Evolutionary conservation across 1,140 invertebrate genomes (phyloP), one percentile per base, ranked within the genome.

Genomic region (Lanistes nyassanus): DNA sequence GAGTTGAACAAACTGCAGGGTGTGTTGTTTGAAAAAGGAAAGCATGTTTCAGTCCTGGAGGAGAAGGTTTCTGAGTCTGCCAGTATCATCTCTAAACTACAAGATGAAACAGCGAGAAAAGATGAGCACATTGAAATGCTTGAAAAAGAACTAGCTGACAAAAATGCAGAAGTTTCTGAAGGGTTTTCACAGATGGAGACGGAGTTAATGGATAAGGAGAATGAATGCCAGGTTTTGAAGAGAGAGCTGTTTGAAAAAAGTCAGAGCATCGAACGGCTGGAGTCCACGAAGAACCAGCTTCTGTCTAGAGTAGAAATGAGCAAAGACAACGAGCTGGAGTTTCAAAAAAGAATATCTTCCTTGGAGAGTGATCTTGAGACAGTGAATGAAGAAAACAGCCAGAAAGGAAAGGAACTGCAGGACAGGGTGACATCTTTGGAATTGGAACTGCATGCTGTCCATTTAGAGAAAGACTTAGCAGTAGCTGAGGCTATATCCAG

Each of bases 41-140:
- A 60, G 29, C 64, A 78, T 16, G 19, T 47, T 16, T 13, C 42
- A 47, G 42, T 16, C 9, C 19, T 47, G 42, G 42, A 47, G 19
- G 42, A 47, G 19, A 47, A 47, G 19, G 42, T 13, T 47, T 47
- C 42, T 47, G 9, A 47, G 19, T 13, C 42, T 13, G 42, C 42
- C 19, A 13, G 42, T 6, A 47, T 47, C 9, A 47, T 47, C 19
- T 47, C 42, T 13, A 47, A 47, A 47, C 34, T 55, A 21, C 31
- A 71, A 71, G 26, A 71, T 34, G 36, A 68, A n/a, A 47, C 66
- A 64, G 23, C 23, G 53, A 37, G 36, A 9, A 74, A 66, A 51
- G 42, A 75, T 16, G 51, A 70, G 21, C 64, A 31, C 16, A 62
- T 80, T 42, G 79, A 82, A 76, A 77, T 79, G 26, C 74, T 76